phyloP scores from a whole-genome alignment of 2,888 invertebrate species.

The Cheilosia grossa region DNA sequence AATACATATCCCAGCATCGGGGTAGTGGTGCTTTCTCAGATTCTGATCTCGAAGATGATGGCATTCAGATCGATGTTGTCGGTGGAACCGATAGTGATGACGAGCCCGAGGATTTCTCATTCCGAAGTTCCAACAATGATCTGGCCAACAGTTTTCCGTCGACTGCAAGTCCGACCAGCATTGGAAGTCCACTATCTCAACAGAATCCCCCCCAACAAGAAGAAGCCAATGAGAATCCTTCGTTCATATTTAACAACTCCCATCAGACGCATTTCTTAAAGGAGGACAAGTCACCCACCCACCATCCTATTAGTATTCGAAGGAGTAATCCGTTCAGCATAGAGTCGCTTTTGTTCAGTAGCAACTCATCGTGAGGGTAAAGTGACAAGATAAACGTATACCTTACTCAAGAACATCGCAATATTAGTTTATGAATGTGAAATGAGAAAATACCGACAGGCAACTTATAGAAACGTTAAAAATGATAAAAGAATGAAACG shows the following conservation, averaged over 20 bases:
- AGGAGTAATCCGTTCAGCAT: constrained; percentile 93
- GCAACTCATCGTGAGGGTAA: constrained; percentile 76
- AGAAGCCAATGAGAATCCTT: constrained; percentile 78
- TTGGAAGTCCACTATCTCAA: constrained; percentile 76
- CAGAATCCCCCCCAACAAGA: constrained; percentile 82
- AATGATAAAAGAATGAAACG: constrained; percentile 27
- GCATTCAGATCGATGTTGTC: constrained; percentile 93
- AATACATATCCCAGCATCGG: constrained; percentile 92
- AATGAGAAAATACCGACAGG: constrained; percentile 6
- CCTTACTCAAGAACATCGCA: constrained; percentile 41
- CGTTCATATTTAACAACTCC: constrained; percentile 47
- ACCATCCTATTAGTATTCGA: constrained; percentile 85
- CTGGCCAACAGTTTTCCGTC: constrained; percentile 77
- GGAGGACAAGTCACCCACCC: constrained; percentile 67
- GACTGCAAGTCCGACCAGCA: constrained; percentile 76
- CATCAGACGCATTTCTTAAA: constrained; percentile 53
- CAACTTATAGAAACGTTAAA: constrained; percentile 19
- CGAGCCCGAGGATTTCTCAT: constrained; percentile 84
- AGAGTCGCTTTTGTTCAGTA: constrained; percentile 91
- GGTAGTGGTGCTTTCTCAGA: constrained; percentile 85
- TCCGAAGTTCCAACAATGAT: constrained; percentile 79
- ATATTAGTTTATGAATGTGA: constrained; percentile 57
- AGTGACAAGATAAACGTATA: constrained; percentile 2
- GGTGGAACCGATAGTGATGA: constrained; percentile 91
- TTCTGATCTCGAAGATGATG: constrained; percentile 87